These are phyloP conservation scores for Physocephala rufipes DNA, from an alignment of 2,888 invertebrate genomes.

Conservation along the genomic window DNA sequence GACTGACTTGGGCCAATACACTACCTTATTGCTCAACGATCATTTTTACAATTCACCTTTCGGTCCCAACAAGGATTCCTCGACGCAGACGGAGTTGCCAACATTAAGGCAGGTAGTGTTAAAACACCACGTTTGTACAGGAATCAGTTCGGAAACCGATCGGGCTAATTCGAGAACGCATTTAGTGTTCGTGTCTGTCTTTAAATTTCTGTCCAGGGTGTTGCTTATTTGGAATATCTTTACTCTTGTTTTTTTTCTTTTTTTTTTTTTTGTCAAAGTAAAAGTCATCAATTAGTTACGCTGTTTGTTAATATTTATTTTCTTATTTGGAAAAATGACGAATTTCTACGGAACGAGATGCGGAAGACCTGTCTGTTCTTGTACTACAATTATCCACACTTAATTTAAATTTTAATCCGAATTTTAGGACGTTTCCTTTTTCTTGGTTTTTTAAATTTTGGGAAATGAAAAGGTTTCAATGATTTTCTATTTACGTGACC, in stretches of 20 bases:
- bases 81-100: no score
- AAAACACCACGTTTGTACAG: neutral
- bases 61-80: neutral
- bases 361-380: neutral
- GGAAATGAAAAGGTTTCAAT: neutral
- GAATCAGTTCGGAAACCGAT: neutral
- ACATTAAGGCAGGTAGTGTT: neutral
- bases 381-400: constrained; percentile 49
- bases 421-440: neutral
- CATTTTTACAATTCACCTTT: neutral
- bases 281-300: constrained; percentile 59
- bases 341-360: constrained; percentile 35
- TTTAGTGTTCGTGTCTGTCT: no score
- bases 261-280: constrained; percentile 44
- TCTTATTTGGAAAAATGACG: constrained; percentile 48
- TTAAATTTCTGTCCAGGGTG: neutral
- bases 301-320: constrained; percentile 41
- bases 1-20: neutral
- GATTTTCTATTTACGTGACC: neutral
- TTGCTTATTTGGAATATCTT: no score
- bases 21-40: neutral
- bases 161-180: neutral
- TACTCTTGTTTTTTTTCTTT: neutral
- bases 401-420: constrained; percentile 40
- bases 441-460: no score